Evolutionary conservation across 2,797 vertebrate genomes (phyloP).

Genomic region (Myripristis jacobus): DNA sequence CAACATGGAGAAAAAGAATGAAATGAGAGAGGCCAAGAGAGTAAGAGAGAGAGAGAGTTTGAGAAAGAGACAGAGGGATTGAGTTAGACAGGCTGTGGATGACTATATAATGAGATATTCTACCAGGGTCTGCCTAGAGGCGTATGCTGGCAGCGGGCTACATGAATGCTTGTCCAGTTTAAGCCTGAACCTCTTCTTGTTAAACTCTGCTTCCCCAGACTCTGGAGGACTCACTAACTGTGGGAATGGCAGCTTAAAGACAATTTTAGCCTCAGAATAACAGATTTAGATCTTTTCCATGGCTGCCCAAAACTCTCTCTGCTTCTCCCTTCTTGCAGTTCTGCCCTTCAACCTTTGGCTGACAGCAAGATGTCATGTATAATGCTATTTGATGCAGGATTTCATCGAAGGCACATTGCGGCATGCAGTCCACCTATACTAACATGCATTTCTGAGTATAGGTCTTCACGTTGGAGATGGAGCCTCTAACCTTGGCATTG

Average conservation of each 20-base stretch:
- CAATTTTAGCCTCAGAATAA: constrained; percentile 38
- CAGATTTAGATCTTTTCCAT: constrained; percentile 47
- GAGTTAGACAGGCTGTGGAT: constrained; percentile 68
- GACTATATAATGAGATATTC: constrained; percentile 74
- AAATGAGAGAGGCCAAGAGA: neutral
- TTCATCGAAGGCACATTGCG: constrained; percentile 25
- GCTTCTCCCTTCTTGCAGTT: neutral
- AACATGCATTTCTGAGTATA: neutral
- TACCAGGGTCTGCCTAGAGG: constrained; percentile 45
- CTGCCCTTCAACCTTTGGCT: constrained; percentile 25
- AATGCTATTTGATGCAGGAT: neutral
- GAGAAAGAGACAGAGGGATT: constrained; percentile 59
- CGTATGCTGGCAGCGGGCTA: constrained; percentile 59
- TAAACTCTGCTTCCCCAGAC: constrained; percentile 43
- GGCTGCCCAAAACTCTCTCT: constrained; percentile 21
- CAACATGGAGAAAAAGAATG: too few relatives aligned
- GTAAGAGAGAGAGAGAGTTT: constrained; percentile 40
- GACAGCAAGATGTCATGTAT: constrained; percentile 29
- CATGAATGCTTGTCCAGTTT: constrained; percentile 63
- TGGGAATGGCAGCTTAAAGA: constrained; percentile 56
- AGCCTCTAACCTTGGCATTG: neutral
- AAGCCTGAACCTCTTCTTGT: constrained; percentile 55
- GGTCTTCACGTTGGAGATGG: neutral
- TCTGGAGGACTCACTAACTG: constrained; percentile 45
- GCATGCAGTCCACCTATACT: constrained; percentile 11